Evolutionary conservation across 2,888 invertebrate genomes (phyloP).

Genomic region (Drosophila conformis): DNA sequence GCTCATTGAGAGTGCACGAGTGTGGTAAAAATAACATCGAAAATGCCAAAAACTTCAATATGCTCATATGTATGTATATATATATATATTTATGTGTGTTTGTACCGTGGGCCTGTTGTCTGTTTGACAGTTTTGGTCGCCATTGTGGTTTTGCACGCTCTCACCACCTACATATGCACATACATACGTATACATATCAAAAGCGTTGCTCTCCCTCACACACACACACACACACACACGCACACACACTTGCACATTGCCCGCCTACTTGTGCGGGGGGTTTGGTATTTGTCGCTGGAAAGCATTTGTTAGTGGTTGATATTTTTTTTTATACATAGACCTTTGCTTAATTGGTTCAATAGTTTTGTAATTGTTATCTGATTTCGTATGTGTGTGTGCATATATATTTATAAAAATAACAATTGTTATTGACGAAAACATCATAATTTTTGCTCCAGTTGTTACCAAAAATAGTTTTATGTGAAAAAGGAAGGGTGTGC

Average conservation of each 20-base stretch:
- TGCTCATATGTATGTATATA: slow-evolving; percentile 23
- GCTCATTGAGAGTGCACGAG: slow-evolving; percentile 41
- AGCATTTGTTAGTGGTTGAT: slow-evolving; percentile 36
- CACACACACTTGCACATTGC: neutral
- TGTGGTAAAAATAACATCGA: slow-evolving; percentile 40
- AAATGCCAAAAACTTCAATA: slow-evolving; percentile 64
- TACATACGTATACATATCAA: slow-evolving; percentile 10
- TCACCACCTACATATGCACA: slow-evolving; percentile 38
- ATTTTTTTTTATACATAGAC: slow-evolving; percentile 47
- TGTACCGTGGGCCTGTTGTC: slow-evolving; percentile 51
- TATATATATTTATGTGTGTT: neutral
- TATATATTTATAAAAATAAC: slow-evolving; percentile 17
- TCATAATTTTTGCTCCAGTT: slow-evolving; percentile 55
- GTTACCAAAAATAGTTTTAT: slow-evolving; percentile 68
- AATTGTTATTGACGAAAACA: slow-evolving; percentile 15
- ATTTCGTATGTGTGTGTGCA: slow-evolving; percentile 23
- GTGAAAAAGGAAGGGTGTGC: slow-evolving; percentile 59
- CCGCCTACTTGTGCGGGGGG: slow-evolving; percentile 29
- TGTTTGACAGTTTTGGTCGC: slow-evolving; percentile 58
- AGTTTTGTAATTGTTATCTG: slow-evolving; percentile 69
- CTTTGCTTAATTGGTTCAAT: slow-evolving; percentile 74
- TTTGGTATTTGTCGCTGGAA: slow-evolving; percentile 43
- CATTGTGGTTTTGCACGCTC: slow-evolving; percentile 64
- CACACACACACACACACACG: slow-evolving; percentile 2
- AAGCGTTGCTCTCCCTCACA: slow-evolving; percentile 43